These are phyloP conservation scores for Papilio glaucus DNA, from an alignment of 1,140 invertebrate species.

Conservation along the genomic window DNA sequence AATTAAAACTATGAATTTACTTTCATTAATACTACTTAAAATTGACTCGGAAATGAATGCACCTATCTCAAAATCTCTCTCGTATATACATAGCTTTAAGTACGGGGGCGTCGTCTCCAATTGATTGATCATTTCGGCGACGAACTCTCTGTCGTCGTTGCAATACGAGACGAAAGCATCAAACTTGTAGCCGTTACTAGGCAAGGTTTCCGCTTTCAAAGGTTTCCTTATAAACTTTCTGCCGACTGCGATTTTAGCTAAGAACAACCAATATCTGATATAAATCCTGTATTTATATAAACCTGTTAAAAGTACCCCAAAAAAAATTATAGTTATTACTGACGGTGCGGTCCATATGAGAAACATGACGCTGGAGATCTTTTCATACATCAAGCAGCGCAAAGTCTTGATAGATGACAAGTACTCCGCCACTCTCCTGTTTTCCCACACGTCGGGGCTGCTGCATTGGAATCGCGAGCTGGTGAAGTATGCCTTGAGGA, in stretches of 20 bases:
- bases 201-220: slow-evolving; percentile 44
- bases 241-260: slow-evolving; percentile 77
- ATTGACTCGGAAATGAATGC: slow-evolving; percentile 86
- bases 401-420: slow-evolving; percentile 63
- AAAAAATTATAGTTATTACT: slow-evolving; percentile 52
- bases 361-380: slow-evolving; percentile 65
- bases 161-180: slow-evolving; percentile 88
- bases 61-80: slow-evolving; percentile 87
- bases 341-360: slow-evolving; percentile 69
- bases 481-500: slow-evolving; percentile 59
- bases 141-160: slow-evolving; percentile 85
- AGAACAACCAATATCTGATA: slow-evolving; percentile 84
- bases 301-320: slow-evolving; percentile 52
- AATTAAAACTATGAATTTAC: slow-evolving; percentile 85
- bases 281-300: slow-evolving; percentile 78
- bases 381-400: slow-evolving; percentile 64
- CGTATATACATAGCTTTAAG: slow-evolving; percentile 86
- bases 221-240: slow-evolving; percentile 69
- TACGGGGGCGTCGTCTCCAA: slow-evolving; percentile 84
- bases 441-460: slow-evolving; percentile 75
- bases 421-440: slow-evolving; percentile 69
- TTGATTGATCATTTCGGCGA: slow-evolving; percentile 83
- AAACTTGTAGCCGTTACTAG: slow-evolving; percentile 78
- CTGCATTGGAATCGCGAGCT: slow-evolving; percentile 68
- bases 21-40: slow-evolving; percentile 84